Base-by-base conservation (phyloP, 2,888 invertebrate genomes). In the Apamea monoglypha region DNA sequence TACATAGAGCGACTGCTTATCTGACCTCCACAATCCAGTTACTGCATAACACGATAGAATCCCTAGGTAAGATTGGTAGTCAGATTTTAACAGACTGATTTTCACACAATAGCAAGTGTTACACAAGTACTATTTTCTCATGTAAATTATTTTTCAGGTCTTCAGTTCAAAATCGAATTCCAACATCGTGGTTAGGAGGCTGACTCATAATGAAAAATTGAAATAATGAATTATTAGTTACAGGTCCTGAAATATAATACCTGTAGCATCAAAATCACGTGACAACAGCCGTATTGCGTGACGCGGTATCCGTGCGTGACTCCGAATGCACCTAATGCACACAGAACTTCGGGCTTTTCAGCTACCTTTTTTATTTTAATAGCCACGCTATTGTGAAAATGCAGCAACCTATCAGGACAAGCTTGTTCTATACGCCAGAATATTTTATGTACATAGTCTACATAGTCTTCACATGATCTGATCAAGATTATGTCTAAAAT, bases 221-320 rank as follows among this genome's bases (percentile, higher is more conserved):
- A 64, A 72, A 78, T 53, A 61, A 69, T 70, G 29, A 76, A 78
- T 82, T 75, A 77, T 80, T 77, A 70, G 44, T 77, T 79, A 78
- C 74, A 83, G 70, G 50, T 84, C 40, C 80, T 87, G 78, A 87
- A 88, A 88, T 81, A 82, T 87, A 78, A 78, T 82, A 82, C 76
- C 64, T 84, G 80, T 82, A 71, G 81, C 82, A 79, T 86, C 82
- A 83, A 67, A 84, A 82, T 89, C 81, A 87, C 86, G 90, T 88
- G 90, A 91, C 91, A 89, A 86, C 84, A 86, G 80, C 85, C 77
- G 2, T 83, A 83, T 95, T 92, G 95, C 94, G 94, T 95, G 95
- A 83, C 90, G 44, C 66, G 76, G 90, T 86, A 89, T 88, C 91
- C 88, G 91, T 91, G 86, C 86, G 86, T 86, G 86, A 86, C 86